phyloP scores from a whole-genome alignment of 2,113 vertebrate species.

The Ammodytes marinus region DNA sequence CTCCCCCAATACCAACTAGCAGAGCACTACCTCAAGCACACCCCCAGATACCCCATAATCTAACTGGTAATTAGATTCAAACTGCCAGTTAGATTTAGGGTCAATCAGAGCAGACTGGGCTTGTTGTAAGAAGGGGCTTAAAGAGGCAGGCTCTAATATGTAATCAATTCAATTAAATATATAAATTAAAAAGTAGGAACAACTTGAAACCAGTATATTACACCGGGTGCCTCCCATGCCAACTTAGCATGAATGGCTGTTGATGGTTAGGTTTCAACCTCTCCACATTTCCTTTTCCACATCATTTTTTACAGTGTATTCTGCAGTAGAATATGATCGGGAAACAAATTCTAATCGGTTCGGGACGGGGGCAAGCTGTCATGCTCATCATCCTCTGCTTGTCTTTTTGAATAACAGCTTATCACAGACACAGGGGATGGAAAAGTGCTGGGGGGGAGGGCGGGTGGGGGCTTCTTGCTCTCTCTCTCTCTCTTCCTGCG shows the following conservation, averaged over 20 bases:
- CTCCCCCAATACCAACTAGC: too few relatives aligned
- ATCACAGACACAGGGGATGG: slow-evolving; percentile 34
- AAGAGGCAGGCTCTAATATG: too few relatives aligned
- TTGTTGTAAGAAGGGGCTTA: too few relatives aligned
- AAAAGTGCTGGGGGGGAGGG: slow-evolving; percentile 12
- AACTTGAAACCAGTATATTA: too few relatives aligned
- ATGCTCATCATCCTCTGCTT: slow-evolving; percentile 11
- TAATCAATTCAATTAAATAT: too few relatives aligned
- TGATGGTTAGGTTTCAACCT: neutral
- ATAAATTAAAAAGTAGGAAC: too few relatives aligned
- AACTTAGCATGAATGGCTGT: neutral
- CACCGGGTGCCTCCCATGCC: neutral
- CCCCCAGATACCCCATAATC: too few relatives aligned
- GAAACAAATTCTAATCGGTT: neutral
- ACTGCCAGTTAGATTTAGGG: too few relatives aligned
- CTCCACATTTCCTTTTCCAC: neutral
- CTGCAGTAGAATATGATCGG: neutral
- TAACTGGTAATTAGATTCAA: too few relatives aligned
- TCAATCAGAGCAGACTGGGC: too few relatives aligned
- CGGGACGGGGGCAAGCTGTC: neutral
- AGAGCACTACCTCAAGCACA: too few relatives aligned
- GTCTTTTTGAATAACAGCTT: slow-evolving; percentile 11
- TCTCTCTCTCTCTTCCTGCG: neutral
- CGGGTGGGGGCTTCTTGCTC: slow-evolving; percentile 2
- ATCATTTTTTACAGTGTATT: neutral